These are phyloP conservation scores for Chromis chromis DNA, from an alignment of 2,797 vertebrate genomes.

Conservation along the genomic window DNA sequence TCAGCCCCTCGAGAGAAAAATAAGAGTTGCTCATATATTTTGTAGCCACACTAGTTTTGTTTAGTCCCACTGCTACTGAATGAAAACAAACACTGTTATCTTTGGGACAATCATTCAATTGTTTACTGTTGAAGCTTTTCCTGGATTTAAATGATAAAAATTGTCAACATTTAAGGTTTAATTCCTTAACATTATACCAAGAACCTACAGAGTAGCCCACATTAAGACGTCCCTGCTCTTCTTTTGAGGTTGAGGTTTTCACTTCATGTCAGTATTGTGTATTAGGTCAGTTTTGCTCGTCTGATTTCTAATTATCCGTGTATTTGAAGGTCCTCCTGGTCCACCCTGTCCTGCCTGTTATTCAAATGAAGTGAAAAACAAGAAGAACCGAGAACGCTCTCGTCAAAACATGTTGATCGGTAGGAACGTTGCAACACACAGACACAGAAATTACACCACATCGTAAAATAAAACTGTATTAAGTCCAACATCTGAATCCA, in stretches of 20 bases:
- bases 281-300: neutral
- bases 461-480: no score
- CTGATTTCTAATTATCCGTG: constrained; percentile 16
- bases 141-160: neutral
- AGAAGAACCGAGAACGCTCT: constrained; percentile 66
- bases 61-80: neutral
- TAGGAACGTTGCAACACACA: constrained; percentile 44
- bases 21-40: constrained; percentile 29
- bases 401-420: constrained; percentile 66
- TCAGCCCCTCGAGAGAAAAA: constrained; percentile 48
- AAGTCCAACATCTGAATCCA: neutral
- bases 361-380: constrained; percentile 66
- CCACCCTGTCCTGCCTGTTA: constrained; percentile 72
- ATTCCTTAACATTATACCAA: neutral
- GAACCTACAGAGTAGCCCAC: neutral
- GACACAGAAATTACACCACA: neutral
- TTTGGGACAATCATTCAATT: neutral
- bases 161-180: neutral
- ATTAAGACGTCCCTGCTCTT: neutral
- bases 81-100: neutral
- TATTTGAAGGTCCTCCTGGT: constrained; percentile 78
- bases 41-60: neutral
- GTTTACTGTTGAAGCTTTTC: neutral
- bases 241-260: neutral
- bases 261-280: neutral